phyloP scores from a whole-genome alignment of 2,113 vertebrate genomes.

The Chaetura pelagica region DNA sequence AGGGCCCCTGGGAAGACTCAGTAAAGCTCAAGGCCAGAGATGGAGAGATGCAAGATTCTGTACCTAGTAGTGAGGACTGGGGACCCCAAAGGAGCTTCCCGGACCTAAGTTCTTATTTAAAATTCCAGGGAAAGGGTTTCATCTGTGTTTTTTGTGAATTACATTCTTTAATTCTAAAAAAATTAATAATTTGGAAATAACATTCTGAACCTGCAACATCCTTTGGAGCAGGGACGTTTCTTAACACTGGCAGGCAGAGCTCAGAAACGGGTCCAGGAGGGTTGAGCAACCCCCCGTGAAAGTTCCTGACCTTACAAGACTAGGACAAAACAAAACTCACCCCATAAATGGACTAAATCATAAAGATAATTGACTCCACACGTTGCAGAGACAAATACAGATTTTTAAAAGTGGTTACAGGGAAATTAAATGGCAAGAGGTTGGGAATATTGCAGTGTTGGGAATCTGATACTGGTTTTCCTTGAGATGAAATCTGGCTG shows the following conservation, averaged over 20 bases:
- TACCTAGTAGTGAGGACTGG: not conserved
- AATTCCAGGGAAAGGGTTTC: not conserved
- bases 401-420: not conserved
- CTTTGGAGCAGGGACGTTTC: not conserved
- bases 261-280: not conserved
- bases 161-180: not conserved
- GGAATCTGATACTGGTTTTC: not conserved
- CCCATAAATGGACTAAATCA: not conserved
- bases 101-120: accelerated
- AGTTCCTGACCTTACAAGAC: not conserved
- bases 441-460: not conserved
- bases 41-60: not conserved
- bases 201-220: not conserved
- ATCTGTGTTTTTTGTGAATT: not conserved
- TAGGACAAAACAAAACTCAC: not conserved
- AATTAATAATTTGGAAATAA: not conserved
- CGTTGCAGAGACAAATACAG: accelerated
- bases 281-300: slow-evolving; percentile 25
- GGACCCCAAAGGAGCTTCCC: not conserved
- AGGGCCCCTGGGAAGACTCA: not conserved
- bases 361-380: not conserved
- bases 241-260: not conserved
- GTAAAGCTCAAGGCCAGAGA: not conserved
- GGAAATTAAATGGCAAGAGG: not conserved
- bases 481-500: not conserved